Base-by-base conservation (phyloP, 2,113 vertebrate genomes). In the Scomber colias region DNA sequence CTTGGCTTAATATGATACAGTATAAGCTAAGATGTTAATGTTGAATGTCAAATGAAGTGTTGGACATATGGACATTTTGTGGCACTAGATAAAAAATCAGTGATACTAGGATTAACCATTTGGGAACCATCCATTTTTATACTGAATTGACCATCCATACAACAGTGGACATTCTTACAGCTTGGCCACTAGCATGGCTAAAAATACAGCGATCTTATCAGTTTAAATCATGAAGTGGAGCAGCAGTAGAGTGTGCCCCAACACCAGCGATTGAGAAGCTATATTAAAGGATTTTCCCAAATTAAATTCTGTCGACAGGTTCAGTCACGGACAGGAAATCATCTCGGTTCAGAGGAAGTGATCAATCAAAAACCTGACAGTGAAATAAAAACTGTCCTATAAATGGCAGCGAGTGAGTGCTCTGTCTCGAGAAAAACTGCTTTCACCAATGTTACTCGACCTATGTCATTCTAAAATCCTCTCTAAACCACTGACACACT, bases 321-420 rank as follows among this genome's bases (percentile, higher is more conserved):
- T 69, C 7, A 57, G 61, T 55, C 60, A 31, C 68, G 67, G 77
- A 61, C 67, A 55, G 65, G 66, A 78, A 78, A 64, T 81, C 54
- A 76, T 51, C 53, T 74, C 30, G 55, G 44, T 45, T 73, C 60
- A 65, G 57, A 84, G 75, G 67, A 72, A 71, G 83, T 62, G 19
- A 90, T 86, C 61, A 64, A 87, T 88, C 46, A 77, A 80, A 63
- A 82, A 67, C 27, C 24, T 61, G 79, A 79, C n/a, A n/a, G 56
- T 46, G 61, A 74, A 81, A 75, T 71, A 73, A 60, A 84, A 82
- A 75, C 65, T 14, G n/a, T 31, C 57, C 40, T 21, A 24, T 79
- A 55, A 80, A 76, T 50, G 45, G 64, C 62, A 63, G 71, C 4
- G 1, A 31, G 60, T 15, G 44, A 62, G 44, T 44, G 13, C 40